A percentile compares a stretch with the other conserved stretches of the same genome.
phyloP scores from a whole-genome alignment of 2,888 invertebrate species.

The Drosophila anomalata region DNA sequence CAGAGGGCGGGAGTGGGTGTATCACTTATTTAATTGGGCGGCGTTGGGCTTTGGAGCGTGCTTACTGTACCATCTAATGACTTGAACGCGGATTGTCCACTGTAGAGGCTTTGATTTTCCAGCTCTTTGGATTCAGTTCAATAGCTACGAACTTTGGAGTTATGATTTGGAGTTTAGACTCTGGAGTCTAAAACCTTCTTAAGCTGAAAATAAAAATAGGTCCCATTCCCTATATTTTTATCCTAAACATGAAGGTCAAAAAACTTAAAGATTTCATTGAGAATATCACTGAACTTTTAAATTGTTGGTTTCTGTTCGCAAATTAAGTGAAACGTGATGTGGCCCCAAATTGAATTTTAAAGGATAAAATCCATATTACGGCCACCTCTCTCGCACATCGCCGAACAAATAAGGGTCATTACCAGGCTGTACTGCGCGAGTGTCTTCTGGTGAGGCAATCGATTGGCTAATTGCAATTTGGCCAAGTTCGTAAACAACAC shows the following conservation, averaged over 20 bases:
- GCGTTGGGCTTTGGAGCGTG: constrained; percentile 37
- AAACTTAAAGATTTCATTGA: background rate
- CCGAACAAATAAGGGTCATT: constrained; percentile 45
- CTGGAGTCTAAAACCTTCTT: too few species aligned
- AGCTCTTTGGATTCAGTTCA: constrained; percentile 47
- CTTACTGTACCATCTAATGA: constrained; percentile 61
- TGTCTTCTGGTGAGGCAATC: constrained; percentile 8
- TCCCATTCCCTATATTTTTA: background rate
- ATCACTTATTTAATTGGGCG: constrained; percentile 38
- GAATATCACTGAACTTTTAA: background rate
- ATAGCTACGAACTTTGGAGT: constrained; percentile 48
- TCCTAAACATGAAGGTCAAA: background rate
- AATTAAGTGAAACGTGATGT: constrained; percentile 27
- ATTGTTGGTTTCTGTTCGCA: constrained; percentile 19
- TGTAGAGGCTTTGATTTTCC: constrained; percentile 36
- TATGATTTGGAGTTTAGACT: background rate
- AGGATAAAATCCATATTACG: constrained; percentile 41
- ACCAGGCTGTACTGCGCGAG: constrained; percentile 2
- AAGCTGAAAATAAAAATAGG: too few species aligned
- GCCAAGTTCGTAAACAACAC: constrained; percentile 48
- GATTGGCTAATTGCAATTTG: constrained; percentile 32
- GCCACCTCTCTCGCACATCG: constrained; percentile 13
- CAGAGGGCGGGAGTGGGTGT: background rate
- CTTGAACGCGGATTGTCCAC: constrained; percentile 16
- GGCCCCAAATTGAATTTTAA: constrained; percentile 51